Conservation (phyloP, 2,113 vertebrate genomes). For the Gambusia holbrooki region DNA sequence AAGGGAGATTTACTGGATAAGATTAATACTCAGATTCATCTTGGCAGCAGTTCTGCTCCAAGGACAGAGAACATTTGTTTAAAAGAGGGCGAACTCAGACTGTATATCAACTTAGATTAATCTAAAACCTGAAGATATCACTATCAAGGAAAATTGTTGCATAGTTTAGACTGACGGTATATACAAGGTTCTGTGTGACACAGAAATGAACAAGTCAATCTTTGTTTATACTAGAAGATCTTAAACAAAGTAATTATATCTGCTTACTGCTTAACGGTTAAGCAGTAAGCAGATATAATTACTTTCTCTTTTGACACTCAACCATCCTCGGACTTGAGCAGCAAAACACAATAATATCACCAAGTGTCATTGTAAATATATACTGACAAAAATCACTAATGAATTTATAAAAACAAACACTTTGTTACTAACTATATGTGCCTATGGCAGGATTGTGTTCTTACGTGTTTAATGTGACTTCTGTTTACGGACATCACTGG, state of each 20-base stretch:
- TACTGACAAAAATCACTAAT: too few species aligned
- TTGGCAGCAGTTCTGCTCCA: slow-evolving; percentile 9
- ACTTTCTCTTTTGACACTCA: too few species aligned
- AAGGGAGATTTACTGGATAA: slow-evolving; percentile 11
- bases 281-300: too few species aligned
- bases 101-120: slow-evolving; percentile 10
- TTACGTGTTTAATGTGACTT: too few species aligned
- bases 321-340: too few species aligned
- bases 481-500: too few species aligned
- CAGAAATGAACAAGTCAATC: background rate
- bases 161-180: background rate
- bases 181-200: background rate
- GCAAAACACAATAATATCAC: too few species aligned
- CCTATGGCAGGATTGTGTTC: too few species aligned
- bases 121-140: slow-evolving; percentile 14
- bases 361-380: too few species aligned
- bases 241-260: slow-evolving; percentile 33
- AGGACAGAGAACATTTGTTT: slow-evolving; percentile 28
- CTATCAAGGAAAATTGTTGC: background rate
- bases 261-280: slow-evolving; percentile 17
- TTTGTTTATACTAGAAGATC: slow-evolving; percentile 23
- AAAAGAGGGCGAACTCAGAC: slow-evolving; percentile 12
- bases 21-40: slow-evolving; percentile 22
- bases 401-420: too few species aligned
- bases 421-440: too few species aligned